A percentile compares a stretch with the other conserved stretches of the same genome.
phyloP scores from a whole-genome alignment of 1,140 invertebrate species.

The Drosophila baimaii region DNA sequence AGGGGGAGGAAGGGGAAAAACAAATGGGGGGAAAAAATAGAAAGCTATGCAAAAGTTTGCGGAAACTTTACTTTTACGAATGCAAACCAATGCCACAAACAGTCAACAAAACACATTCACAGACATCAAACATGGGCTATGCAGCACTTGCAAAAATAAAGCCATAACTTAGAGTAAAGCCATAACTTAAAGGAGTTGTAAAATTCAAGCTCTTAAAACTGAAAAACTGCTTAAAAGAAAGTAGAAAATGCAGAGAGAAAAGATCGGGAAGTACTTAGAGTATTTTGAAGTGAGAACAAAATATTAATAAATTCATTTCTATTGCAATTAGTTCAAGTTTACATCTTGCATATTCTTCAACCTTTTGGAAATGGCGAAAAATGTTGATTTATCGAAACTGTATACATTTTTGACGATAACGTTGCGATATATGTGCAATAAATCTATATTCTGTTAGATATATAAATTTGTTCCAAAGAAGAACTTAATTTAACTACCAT shows the following conservation, averaged over 20 bases:
- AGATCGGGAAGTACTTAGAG: no score
- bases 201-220: background rate
- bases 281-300: no score
- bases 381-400: no score
- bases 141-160: slow-evolving; percentile 7
- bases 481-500: no score
- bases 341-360: no score
- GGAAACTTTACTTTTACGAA: slow-evolving; percentile 24
- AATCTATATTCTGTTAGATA: no score
- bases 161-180: background rate
- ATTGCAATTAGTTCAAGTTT: no score
- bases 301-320: no score
- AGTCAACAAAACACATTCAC: slow-evolving; percentile 25
- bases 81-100: slow-evolving; percentile 35
- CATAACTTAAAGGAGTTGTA: background rate
- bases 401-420: no score
- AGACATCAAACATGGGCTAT: slow-evolving; percentile 14
- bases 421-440: no score
- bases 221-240: background rate
- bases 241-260: background rate
- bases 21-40: background rate
- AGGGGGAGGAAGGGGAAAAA: background rate
- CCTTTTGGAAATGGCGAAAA: no score
- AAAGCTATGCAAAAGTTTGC: slow-evolving; percentile 24
- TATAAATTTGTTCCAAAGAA: no score